These are phyloP conservation scores for Drosophila pegasa DNA, from an alignment of 2,888 invertebrate species.

Conservation along the genomic window DNA sequence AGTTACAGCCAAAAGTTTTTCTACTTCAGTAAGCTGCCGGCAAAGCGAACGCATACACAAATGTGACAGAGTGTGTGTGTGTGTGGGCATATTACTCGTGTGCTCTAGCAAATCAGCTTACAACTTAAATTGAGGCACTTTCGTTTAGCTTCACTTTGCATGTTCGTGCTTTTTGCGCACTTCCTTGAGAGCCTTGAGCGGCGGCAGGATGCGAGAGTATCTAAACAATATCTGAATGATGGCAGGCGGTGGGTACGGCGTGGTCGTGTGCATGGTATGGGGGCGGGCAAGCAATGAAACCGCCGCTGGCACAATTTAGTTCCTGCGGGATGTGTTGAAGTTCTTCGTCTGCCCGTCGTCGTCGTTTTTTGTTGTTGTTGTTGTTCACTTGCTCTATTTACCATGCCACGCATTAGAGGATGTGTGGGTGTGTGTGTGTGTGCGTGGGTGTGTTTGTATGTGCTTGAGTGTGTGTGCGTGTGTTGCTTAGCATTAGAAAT, in stretches of 20 bases:
- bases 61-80: conserved; percentile 19
- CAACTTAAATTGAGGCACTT: conserved; percentile 81
- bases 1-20: conserved; percentile 70
- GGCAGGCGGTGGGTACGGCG: not conserved
- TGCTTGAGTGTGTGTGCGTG: conserved; percentile 17
- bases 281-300: conserved; percentile 57
- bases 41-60: conserved; percentile 25
- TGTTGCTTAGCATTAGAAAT: conserved; percentile 69
- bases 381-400: conserved; percentile 73
- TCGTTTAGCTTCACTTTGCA: conserved; percentile 80
- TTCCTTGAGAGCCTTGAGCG: conserved; percentile 64
- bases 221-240: conserved; percentile 31
- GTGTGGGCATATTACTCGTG: conserved; percentile 49
- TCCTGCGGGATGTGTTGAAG: conserved; percentile 72
- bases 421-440: conserved; percentile 7
- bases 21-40: conserved; percentile 66
- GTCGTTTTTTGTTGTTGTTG: conserved; percentile 35
- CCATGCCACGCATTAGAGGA: conserved; percentile 42
- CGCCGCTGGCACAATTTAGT: conserved; percentile 77
- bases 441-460: conserved; percentile 3
- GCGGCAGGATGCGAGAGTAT: conserved; percentile 42
- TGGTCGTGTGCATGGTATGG: not conserved
- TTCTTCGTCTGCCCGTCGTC: conserved; percentile 20
- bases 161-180: conserved; percentile 67
- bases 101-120: conserved; percentile 75